Base-by-base conservation (phyloP, 2,888 invertebrate species). In the Globia sparganii region DNA sequence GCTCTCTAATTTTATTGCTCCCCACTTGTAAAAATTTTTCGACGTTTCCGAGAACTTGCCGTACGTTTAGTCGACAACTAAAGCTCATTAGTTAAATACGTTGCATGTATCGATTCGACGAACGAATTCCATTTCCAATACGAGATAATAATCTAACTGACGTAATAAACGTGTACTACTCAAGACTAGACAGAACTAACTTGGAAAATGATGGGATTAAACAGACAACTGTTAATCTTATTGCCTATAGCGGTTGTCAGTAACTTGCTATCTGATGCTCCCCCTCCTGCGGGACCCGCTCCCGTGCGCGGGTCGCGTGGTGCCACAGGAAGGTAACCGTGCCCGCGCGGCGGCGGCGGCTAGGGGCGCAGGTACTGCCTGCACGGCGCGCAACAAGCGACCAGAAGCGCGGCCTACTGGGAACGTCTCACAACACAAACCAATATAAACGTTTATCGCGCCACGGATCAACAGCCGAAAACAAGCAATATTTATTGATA, bases 1-100 rank as follows among this genome's bases (percentile, higher is more conserved):
- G 89, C 90, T 91, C 91, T 91, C 91, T 93, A 93, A 94, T 94
- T 91, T 93, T 91, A 92, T 91, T 89, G 89, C 85, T 85, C 82
- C 77, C 81, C 84, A 83, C 85, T 87, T 82, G 80, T 87, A 83
- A 82, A 86, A 79, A 82, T 90, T 89, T 90, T 89, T 89, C 87
- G 86, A 80, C 81, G 84, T 81, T 90, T 89, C 91, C 68, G 72
- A 86, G 91, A 91, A 91, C 46, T 76, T 37, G 31, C 34, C 67
- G 78, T 66, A 65, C 59, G 76, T 76, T 61, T 70, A 69, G 75
- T 70, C 43, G 46, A 75, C 78, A 72, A 73, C 59, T 77, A 72
- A 76, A 73, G 75, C 78, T 85, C 88, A 85, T 89, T 89, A 89
- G 86, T 86, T 80, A 81, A 76, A 59, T 65, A 75, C 77, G 62